Evolutionary conservation across 1,140 invertebrate species (phyloP).

Genomic region (Pygmarrhopalites habei): DNA sequence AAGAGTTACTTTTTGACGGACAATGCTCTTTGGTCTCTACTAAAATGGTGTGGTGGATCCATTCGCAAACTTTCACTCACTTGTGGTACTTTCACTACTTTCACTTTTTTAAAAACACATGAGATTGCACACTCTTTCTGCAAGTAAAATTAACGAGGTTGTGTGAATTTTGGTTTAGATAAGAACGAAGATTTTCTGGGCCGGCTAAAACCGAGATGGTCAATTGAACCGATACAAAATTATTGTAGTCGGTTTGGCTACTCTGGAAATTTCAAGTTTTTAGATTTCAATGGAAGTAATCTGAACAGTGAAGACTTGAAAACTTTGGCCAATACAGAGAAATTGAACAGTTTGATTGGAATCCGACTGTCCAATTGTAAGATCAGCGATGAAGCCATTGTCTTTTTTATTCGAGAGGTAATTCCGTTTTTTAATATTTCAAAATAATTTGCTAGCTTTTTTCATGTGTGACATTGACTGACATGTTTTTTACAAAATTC

Average conservation of each 20-base stretch:
- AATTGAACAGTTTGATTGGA: constrained; percentile 12
- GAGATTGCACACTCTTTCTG: constrained; percentile 18
- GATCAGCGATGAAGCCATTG: constrained; percentile 11
- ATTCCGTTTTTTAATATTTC: no score
- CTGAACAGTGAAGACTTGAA: constrained; percentile 16
- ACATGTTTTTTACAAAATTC: no score
- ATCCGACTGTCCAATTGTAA: constrained; percentile 23
- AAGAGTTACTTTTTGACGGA: constrained; percentile 24
- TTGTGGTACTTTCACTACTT: neutral
- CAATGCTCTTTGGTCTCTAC: constrained; percentile 24
- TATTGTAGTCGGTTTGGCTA: constrained; percentile 29
- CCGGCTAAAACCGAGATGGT: constrained; percentile 29
- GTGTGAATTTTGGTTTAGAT: neutral
- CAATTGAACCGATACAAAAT: constrained; percentile 27
- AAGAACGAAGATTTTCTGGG: constrained; percentile 9
- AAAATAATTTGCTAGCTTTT: no score
- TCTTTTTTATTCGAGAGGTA: constrained; percentile 13
- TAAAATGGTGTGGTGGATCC: constrained; percentile 31
- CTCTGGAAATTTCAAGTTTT: constrained; percentile 19
- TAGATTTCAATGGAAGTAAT: constrained; percentile 32
- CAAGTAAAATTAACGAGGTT: constrained; percentile 9
- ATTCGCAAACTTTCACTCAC: constrained; percentile 9
- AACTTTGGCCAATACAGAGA: constrained; percentile 1
- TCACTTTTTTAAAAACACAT: neutral
- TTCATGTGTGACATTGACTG: no score